Percentiles rank a stretch among this genome's conserved stretches.
phyloP scores from a whole-genome alignment of 2,113 vertebrate genomes.

The Crotophaga sulcirostris region DNA sequence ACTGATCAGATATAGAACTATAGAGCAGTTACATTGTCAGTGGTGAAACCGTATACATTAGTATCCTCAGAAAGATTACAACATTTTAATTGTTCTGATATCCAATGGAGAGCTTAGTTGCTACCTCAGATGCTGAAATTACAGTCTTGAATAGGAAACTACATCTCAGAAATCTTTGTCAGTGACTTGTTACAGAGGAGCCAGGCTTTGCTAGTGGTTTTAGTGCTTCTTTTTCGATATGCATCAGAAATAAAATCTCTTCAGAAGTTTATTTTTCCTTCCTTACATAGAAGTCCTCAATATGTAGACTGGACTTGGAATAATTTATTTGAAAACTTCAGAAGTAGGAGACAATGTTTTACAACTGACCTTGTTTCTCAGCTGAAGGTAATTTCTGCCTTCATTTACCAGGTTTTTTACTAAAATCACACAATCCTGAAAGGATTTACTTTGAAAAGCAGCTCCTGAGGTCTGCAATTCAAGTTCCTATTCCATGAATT shows the following conservation, averaged over 20 bases:
- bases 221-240: not conserved
- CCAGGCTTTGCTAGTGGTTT: not conserved
- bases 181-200: fast-evolving
- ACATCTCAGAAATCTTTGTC: not conserved
- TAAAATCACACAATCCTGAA: not conserved
- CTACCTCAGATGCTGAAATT: not conserved
- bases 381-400: not conserved
- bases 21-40: not conserved
- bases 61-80: not conserved
- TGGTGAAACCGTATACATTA: not conserved
- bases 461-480: not conserved
- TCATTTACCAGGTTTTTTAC: not conserved
- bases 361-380: not conserved
- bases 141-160: not conserved
- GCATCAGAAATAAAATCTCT: not conserved
- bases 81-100: not conserved
- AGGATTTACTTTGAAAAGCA: not conserved
- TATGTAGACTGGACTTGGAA: not conserved
- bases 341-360: not conserved
- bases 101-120: not conserved
- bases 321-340: not conserved
- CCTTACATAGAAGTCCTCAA: not conserved
- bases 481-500: not conserved
- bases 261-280: not conserved
- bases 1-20: not conserved